Conservation (phyloP, 1,140 invertebrate species). For the Nylanderia fulva region DNA sequence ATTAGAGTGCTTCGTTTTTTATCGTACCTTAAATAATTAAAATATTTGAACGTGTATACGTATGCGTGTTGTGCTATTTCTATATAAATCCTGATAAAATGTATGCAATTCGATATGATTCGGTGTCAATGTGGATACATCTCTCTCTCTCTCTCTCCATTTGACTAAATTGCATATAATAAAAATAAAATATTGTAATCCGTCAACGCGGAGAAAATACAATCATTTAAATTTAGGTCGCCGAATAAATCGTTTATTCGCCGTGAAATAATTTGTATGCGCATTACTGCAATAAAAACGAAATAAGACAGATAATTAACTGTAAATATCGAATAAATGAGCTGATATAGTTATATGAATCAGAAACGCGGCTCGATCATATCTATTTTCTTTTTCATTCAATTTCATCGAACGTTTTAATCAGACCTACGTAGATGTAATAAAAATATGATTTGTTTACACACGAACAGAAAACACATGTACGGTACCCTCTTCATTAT, state of each 20-base stretch:
- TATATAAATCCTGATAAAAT: neutral
- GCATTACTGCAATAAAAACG: neutral
- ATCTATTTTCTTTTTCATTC: neutral
- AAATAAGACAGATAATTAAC: neutral
- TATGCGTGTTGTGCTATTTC: too few species aligned
- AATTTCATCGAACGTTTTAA: conserved; percentile 16
- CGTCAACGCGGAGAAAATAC: neutral
- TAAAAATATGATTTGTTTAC: conserved; percentile 51
- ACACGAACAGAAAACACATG: conserved; percentile 1
- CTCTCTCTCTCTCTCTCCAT: neutral
- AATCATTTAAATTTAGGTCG: neutral
- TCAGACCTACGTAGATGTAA: neutral
- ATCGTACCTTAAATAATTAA: neutral
- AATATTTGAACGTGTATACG: neutral
- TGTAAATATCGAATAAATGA: neutral
- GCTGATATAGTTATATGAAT: neutral
- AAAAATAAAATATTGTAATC: neutral
- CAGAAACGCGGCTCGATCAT: neutral
- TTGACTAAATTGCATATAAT: neutral
- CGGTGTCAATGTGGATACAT: neutral
- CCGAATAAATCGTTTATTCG: neutral
- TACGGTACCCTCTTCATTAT: conserved; percentile 19
- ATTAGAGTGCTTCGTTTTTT: too few species aligned
- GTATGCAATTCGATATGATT: neutral
- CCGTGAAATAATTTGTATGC: neutral